phyloP scores from a whole-genome alignment of 2,113 vertebrate genomes.

The Hydrochoerus hydrochaeris region DNA sequence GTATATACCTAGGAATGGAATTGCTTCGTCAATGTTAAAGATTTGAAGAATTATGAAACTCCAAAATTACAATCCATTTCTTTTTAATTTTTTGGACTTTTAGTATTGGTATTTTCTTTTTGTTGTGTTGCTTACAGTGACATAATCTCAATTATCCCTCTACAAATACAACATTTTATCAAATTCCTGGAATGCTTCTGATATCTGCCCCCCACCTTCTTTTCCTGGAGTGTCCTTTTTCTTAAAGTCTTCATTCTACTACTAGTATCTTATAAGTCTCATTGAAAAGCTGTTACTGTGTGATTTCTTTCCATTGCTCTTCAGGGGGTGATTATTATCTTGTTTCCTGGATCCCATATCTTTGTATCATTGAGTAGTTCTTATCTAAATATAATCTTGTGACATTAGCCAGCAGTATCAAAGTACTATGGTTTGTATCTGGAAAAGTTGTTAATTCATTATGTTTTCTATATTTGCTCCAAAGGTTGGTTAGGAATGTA shows the following conservation, averaged over 20 bases:
- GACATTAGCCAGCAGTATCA: background rate
- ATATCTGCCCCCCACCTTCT: background rate
- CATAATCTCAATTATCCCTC: background rate
- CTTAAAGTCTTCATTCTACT: background rate
- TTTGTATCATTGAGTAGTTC: slow-evolving; percentile 32
- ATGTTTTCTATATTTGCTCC: slow-evolving; percentile 24
- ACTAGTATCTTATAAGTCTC: background rate
- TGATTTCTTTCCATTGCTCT: slow-evolving; percentile 30
- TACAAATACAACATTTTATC: background rate
- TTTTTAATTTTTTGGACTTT: background rate
- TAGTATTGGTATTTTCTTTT: slow-evolving; percentile 47
- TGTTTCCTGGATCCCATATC: slow-evolving; percentile 5
- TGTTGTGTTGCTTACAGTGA: background rate
- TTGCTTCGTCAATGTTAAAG: slow-evolving; percentile 7
- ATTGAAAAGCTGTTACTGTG: slow-evolving; percentile 6
- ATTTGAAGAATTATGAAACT: slow-evolving; percentile 13
- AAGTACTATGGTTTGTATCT: slow-evolving; percentile 40
- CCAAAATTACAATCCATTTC: background rate
- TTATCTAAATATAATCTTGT: slow-evolving; percentile 31
- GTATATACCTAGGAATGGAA: background rate
- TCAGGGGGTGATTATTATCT: background rate
- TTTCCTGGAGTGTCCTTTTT: background rate
- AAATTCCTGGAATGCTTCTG: background rate
- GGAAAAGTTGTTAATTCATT: slow-evolving; percentile 31
- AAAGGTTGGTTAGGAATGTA: slow-evolving; percentile 10